Evolutionary conservation across 2,888 invertebrate genomes (phyloP), one percentile per base, ranked within the genome.

Genomic region (Gymnoscelis rufifasciata): DNA sequence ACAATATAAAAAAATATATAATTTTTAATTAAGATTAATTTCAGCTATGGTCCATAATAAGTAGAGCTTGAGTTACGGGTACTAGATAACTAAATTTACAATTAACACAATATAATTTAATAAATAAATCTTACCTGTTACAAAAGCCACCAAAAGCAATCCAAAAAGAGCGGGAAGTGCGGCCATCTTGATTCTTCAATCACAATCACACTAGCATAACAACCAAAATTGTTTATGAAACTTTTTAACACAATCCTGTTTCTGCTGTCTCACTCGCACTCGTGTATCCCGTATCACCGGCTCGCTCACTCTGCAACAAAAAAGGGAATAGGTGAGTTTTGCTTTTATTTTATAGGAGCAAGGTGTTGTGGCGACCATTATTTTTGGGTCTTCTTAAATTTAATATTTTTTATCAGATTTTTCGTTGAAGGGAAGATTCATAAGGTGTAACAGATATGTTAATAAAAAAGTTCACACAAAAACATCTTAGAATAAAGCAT

Each of bases 251-350:
- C 78, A 71, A 35, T 35, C 33, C 70, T 64, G 50, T 60, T 52
- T 40, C 59, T 28, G 57, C 59, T 35, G 57, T 73, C 68, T 57
- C 69, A 53, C 66, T 71, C 66, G 38, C 68, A 58, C 74, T 51
- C 41, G 51, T 39, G 38, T 31, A 35, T 45, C 43, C 24, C 45
- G 41, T 56, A 23, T 60, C 49, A 46, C 10, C 31, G 51, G 70
- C 75, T 64, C 67, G 65, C 58, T 81, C 75, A 56, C 71, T 71
- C 84, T 84, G 84, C 58, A 84, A 84, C 84, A 84, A 84, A 83
- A 82, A 78, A 72, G 42, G 56, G 59, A 51, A 65, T 71, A 69
- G 71, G 66, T 75, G 68, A 70, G 59, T 55, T 59, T 49, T 52
- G 44, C 51, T 52, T 52, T 54, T 49, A 52, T 48, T 52, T 55